These are phyloP conservation scores for Muricea muricata DNA, from an alignment of 92 coral and sea anemone genomes.

Conservation along the genomic window DNA sequence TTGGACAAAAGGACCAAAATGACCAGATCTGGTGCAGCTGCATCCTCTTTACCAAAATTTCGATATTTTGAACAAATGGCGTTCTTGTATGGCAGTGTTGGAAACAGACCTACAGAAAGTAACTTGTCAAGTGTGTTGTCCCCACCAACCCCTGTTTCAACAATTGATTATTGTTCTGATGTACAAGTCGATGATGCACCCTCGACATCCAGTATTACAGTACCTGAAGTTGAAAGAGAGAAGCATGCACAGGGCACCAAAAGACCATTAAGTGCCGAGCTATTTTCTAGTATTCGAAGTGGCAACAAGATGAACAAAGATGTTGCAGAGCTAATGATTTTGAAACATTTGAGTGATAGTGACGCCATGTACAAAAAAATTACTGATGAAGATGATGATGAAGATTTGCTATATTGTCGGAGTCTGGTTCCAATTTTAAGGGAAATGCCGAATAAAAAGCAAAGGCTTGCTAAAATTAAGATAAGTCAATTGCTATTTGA, in stretches of 20 bases:
- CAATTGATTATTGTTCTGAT: too few relatives aligned
- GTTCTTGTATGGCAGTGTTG: conserved; percentile 10
- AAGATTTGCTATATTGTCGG: neutral
- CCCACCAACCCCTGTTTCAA: neutral
- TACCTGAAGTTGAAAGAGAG: neutral
- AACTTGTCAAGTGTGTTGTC: neutral
- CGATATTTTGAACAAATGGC: conserved; percentile 33
- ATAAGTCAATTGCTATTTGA: conserved; percentile 44
- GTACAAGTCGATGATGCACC: neutral
- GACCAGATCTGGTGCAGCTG: conserved; percentile 50
- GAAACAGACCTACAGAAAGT: conserved; percentile 35
- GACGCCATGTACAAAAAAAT: conserved; percentile 5
- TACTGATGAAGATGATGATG: neutral
- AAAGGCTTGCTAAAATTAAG: conserved; percentile 37
- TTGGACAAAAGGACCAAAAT: conserved; percentile 25
- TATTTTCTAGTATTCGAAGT: neutral
- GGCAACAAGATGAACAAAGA: conserved; percentile 2
- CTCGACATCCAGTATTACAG: neutral
- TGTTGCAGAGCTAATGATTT: conserved; percentile 15
- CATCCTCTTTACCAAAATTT: conserved; percentile 25
- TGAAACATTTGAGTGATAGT: neutral
- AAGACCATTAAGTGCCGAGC: neutral
- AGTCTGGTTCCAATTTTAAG: neutral
- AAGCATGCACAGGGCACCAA: neutral
- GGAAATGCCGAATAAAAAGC: neutral